Percentiles rank a stretch among this genome's conserved stretches.
Evolutionary conservation across 2,888 invertebrate genomes (phyloP).

Genomic region (Ormia ochracea): DNA sequence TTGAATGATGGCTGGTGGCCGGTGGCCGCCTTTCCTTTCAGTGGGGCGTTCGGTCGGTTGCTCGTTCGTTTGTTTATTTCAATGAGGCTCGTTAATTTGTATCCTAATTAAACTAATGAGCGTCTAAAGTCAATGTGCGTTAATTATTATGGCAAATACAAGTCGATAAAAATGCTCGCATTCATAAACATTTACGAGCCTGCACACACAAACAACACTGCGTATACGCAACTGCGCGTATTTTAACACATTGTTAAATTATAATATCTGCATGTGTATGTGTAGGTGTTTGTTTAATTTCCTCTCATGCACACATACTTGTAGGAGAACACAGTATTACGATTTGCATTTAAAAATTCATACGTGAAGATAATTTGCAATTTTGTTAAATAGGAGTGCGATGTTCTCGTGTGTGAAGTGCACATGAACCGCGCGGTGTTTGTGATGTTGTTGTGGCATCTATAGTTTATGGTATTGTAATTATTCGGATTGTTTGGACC

Average conservation of each 20-base stretch:
- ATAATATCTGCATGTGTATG: neutral
- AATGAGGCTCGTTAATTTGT: constrained; percentile 73
- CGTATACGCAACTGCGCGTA: constrained; percentile 27
- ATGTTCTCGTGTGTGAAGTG: neutral
- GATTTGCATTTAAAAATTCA: constrained; percentile 31
- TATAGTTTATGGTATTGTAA: too few relatives aligned
- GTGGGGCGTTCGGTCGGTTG: neutral
- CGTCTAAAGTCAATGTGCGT: constrained; percentile 74
- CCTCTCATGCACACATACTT: neutral
- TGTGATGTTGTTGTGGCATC: too few relatives aligned
- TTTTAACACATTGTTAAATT: neutral
- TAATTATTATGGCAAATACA: constrained; percentile 62
- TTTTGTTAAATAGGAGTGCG: neutral
- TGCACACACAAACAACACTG: neutral
- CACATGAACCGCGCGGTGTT: too few relatives aligned
- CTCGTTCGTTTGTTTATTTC: constrained; percentile 57
- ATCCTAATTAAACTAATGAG: constrained; percentile 76
- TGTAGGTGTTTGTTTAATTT: neutral
- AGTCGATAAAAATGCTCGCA: constrained; percentile 40
- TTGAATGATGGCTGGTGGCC: neutral
- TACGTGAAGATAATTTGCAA: constrained; percentile 9
- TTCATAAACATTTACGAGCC: too few relatives aligned
- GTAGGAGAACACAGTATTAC: constrained; percentile 25
- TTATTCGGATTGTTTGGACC: too few relatives aligned
- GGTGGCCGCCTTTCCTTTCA: constrained; percentile 3